Base-by-base conservation (phyloP, 1,140 invertebrate genomes). In the Ylistrum balloti region DNA sequence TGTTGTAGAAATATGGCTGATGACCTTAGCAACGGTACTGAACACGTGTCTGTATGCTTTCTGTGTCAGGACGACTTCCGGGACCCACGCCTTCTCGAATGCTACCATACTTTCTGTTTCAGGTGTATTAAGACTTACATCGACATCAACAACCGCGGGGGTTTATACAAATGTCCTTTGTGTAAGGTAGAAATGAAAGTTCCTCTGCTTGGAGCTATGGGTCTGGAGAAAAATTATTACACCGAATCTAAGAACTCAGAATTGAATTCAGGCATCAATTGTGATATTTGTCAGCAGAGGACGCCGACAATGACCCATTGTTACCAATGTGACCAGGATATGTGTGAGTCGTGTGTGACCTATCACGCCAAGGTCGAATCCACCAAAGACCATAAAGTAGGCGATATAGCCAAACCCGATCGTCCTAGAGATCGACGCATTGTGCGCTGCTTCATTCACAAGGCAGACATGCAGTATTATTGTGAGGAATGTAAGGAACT, bases 101-200 rank as follows among this genome's bases (percentile, higher is more conserved):
- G 92, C 45, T 89, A 89, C 45, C 92, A 93, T 86, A 92, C 92
- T 9, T 93, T 90, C 74, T 93, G 92, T 48, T 86, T 90, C 33
- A 32, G 20, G 0, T 93, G 92, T 88, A 33, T 93, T 28, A 85
- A 90, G 87, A 45, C 86, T 13, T 91, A 91, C 45, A 9, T 91
- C n/a, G 34, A 87, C n/a, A 45, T 89, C 0, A 90, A 41, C 3
- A 89, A 89, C 28, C 9, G 74, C 0, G 33, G 48, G 10, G 87
- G 86, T 33, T 35, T 86, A 41, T 90, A 90, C 41, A 13, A 41
- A 5, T 93, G 92, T 41, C 92, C 92, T 15, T 20, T 93, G 5
- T 93, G 92, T 85, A 90, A 89, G 56, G 86, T 86, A 22, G 17
- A 35, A 13, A 89, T 38, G 9, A 33, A 33, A 3, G 88, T 91